Evolutionary conservation across 2,113 vertebrate genomes (phyloP), one percentile per base, ranked within the genome.

Genomic region (Rhinoderma darwinii): DNA sequence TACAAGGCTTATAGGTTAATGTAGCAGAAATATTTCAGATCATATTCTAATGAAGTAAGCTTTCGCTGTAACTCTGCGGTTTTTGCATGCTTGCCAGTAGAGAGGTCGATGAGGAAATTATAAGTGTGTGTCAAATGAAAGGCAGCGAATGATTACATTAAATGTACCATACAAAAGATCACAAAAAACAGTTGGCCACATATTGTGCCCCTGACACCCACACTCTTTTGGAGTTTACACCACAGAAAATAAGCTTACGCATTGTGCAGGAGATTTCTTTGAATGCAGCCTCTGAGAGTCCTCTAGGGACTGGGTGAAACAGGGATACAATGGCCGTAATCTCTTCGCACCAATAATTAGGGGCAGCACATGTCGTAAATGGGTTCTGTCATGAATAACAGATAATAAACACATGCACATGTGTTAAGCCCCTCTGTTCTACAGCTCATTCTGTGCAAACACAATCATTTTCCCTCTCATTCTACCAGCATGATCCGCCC

Each of bases 371-470:
- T 89, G 91, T 84, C 89, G 92, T 89, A 86, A 93, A 91, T 90
- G 91, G 91, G 89, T 90, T 93, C 91, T 93, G 92, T 93, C 92
- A 91, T 92, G 92, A 93, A 93, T 93, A 92, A 88, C 92, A 94
- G 93, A 93, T 92, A 95, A 94, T 96, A 96, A 95, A 95, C 94
- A 95, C 94, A 84, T 94, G 92, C 90, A 90, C 92, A 93, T 74
- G 93, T 94, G 93, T 94, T 95, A 95, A 95, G 93, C 93, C 95
- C 91, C 27, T 83, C 92, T 93, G 93, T 92, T 95, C 95, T 95
- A 94, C 93, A 95, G 92, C 92, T 95, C 92, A 76, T 94, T 95
- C 89, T 93, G 91, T 90, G 92, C 91, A 93, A 94, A 93, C 90
- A 91, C 90, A 91, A 92, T 94, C 89, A 93, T 93, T 94, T 94